phyloP scores from a whole-genome alignment of 2,113 vertebrate species.

The Telmatochromis sp. region DNA sequence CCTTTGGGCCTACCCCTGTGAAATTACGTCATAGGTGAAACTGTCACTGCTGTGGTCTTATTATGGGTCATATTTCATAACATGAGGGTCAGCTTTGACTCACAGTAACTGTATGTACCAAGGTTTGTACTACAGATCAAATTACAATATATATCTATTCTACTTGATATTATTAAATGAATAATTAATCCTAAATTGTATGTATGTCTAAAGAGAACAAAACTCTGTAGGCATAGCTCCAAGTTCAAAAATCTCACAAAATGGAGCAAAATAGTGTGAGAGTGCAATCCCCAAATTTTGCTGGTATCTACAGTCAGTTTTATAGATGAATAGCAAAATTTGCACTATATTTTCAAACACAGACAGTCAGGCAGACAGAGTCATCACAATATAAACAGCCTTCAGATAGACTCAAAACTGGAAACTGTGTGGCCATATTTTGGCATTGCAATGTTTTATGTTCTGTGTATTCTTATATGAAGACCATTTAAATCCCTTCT shows the following conservation, averaged over 20 bases:
- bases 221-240: background rate
- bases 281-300: background rate
- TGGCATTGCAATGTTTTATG: background rate
- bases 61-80: background rate
- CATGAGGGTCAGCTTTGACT: background rate
- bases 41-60: background rate
- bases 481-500: background rate
- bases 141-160: background rate
- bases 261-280: background rate
- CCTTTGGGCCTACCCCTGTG: background rate
- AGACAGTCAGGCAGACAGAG: background rate
- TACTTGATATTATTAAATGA: background rate
- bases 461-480: background rate
- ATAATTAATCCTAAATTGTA: background rate
- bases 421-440: background rate
- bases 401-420: background rate
- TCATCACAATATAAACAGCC: background rate
- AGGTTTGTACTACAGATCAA: background rate
- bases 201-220: background rate
- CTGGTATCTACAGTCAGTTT: background rate
- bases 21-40: background rate
- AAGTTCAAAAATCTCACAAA: background rate
- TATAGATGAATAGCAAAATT: background rate
- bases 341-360: background rate
- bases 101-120: background rate